Evolutionary conservation across 2,113 vertebrate species (phyloP), one percentile per base, ranked within the genome.

Genomic region (Gymnorhina tibicen): DNA sequence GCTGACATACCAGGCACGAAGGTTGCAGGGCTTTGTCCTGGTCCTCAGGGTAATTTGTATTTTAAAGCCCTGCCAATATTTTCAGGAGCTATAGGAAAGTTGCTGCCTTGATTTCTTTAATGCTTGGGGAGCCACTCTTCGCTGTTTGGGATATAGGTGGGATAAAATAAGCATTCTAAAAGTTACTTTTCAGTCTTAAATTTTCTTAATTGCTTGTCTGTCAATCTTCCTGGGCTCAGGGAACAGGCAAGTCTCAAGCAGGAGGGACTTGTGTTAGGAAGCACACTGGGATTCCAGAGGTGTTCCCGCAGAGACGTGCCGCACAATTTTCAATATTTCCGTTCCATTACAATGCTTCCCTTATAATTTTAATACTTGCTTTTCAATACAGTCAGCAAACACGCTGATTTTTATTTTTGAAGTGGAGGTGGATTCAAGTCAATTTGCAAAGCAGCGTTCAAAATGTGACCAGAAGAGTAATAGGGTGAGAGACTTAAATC

Each of bases 401-500:
- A 9, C 10, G 16, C n/a, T 19, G 46, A 17, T 52, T 47, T 52
- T 20, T 28, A 42, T 50, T 89, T 91, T 49, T 64, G 33, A 53
- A 92, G 62, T 69, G 72, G 87, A 16, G 35, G 44, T 95, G 56
- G 63, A 87, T 93, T 94, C 87, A 63, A 87, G 69, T 87, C 91
- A 96, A 93, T 95, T 95, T 95, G 93, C 88, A 93, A 89, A 96
- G 91, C 88, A 60, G 90, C 1, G 1, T 95, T 97, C 94, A 91
- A 84, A 94, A 80, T 96, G 87, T 84, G 89, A 96, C 95, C 94
- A 94, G 95, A 82, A 96, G 92, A 98, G 95, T 97, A 97, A 98
- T 92, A 95, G 96, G 95, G 97, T 94, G 97, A 98, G 93, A 95
- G 98, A 97, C 94, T 98, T 98, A 98, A 97, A 98, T 98, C 98